These are phyloP conservation scores for Grantiella picta DNA, from an alignment of 2,113 vertebrate genomes.

Conservation along the genomic window DNA sequence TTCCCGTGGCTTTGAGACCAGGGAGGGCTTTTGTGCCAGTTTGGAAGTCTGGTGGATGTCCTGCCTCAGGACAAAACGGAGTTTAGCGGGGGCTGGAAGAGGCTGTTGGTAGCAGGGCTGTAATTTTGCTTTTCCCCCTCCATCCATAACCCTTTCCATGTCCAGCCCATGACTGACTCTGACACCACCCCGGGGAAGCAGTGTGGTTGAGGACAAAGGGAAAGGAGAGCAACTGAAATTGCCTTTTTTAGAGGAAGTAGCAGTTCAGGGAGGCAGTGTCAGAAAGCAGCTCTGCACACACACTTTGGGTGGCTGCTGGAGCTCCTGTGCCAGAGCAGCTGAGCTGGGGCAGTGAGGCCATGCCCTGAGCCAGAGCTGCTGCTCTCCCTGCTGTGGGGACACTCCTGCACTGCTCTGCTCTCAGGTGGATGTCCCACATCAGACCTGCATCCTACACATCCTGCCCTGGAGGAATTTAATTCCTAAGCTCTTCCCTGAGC, in stretches of 20 bases:
- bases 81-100: not conserved
- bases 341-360: fast-evolving
- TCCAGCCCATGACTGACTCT: not conserved
- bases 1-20: not conserved
- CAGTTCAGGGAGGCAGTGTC: not conserved
- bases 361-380: not conserved
- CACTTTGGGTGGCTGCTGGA: fast-evolving
- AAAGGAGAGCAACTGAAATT: not conserved
- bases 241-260: not conserved
- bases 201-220: not conserved
- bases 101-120: not conserved
- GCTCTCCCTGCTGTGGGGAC: not conserved
- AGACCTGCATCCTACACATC: not conserved
- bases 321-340: not conserved
- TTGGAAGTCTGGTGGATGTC: not conserved
- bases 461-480: not conserved
- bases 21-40: not conserved
- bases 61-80: not conserved
- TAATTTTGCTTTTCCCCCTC: not conserved
- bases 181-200: not conserved
- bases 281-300: not conserved
- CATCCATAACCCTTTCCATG: not conserved
- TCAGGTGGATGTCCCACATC: fast-evolving
- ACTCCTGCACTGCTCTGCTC: not conserved
- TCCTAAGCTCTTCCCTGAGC: not conserved